These are phyloP conservation scores for Ophthalmolycus amberensis DNA, from an alignment of 2,113 vertebrate species.

Conservation along the genomic window DNA sequence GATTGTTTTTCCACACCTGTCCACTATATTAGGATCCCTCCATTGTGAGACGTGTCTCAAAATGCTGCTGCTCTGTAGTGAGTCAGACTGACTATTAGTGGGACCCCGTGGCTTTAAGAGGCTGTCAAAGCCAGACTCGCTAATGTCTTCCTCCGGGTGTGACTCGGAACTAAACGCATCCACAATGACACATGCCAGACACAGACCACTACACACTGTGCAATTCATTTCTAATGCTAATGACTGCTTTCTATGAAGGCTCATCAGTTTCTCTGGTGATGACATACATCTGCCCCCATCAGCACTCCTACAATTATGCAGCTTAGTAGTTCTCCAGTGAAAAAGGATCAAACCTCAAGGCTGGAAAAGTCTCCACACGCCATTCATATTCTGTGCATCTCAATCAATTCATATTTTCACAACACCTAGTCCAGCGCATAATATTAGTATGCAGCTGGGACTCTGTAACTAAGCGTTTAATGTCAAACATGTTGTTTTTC, in stretches of 20 bases:
- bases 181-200: constrained; percentile 78
- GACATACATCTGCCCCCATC: background rate
- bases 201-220: constrained; percentile 61
- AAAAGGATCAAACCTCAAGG: background rate
- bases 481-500: background rate
- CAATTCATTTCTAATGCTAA: constrained; percentile 23
- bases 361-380: background rate
- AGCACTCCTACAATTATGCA: background rate
- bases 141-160: constrained; percentile 52
- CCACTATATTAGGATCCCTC: constrained; percentile 11
- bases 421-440: background rate
- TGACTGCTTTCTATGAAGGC: constrained; percentile 22
- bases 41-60: constrained; percentile 66
- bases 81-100: constrained; percentile 10
- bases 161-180: constrained; percentile 44
- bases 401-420: background rate
- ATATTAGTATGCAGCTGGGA: background rate
- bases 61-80: constrained; percentile 59
- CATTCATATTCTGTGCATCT: background rate
- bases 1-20: constrained; percentile 42
- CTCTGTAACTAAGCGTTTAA: background rate
- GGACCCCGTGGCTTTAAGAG: constrained; percentile 48
- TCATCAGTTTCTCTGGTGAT: constrained; percentile 23
- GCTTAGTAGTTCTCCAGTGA: background rate
- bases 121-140: constrained; percentile 79